A percentile compares a stretch with the other conserved stretches of the same genome.
Conservation (phyloP, 2,888 invertebrate species). For the Mactromeris polynyma region DNA sequence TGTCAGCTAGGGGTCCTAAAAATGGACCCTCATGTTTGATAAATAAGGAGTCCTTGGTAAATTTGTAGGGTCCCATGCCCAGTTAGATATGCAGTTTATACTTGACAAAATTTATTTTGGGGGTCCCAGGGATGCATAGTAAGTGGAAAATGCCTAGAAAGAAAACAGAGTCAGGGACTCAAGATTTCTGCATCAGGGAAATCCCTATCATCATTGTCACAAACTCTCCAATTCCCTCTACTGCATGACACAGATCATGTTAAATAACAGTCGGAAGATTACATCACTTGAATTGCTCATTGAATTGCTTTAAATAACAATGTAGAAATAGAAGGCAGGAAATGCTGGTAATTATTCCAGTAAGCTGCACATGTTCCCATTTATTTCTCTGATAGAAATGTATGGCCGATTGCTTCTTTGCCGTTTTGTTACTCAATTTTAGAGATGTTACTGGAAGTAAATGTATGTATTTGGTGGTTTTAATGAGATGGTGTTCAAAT, state of each 20-base stretch:
- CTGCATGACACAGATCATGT: not conserved
- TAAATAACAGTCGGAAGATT: not conserved
- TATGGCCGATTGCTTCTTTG: not conserved
- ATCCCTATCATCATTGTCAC: no score
- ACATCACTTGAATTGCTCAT: not conserved
- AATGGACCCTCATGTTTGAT: no score
- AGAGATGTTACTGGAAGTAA: not conserved
- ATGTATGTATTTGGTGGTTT: not conserved
- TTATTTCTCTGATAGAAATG: not conserved
- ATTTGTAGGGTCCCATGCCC: no score
- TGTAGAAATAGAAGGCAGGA: slow-evolving; percentile 60
- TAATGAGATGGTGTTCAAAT: not conserved
- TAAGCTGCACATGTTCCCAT: not conserved
- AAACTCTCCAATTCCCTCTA: not conserved
- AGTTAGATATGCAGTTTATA: no score
- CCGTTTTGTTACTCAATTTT: not conserved
- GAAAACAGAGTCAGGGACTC: no score
- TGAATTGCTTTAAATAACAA: not conserved
- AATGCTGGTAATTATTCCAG: slow-evolving; percentile 33
- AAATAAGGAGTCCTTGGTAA: no score
- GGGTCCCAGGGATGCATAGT: no score
- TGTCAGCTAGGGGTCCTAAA: no score
- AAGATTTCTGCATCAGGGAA: no score
- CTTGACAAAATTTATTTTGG: no score
- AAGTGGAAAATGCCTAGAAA: no score